Base-by-base conservation (phyloP, 2,797 vertebrate genomes). In the Fistularia commersonii region DNA sequence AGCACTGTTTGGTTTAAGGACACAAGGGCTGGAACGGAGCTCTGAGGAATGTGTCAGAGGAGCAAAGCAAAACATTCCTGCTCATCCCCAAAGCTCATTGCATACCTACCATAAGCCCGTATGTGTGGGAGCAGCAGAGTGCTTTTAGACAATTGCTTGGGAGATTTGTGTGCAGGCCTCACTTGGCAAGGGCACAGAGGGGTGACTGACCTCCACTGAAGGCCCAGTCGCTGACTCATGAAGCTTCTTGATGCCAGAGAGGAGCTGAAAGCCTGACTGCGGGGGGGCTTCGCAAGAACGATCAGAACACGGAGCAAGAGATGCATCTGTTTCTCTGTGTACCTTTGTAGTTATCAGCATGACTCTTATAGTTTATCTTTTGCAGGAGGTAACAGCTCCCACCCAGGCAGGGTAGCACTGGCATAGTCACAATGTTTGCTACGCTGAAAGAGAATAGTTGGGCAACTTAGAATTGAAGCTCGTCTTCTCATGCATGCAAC, bases 1-100 rank as follows among this genome's bases (percentile, higher is more conserved):
- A 49, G 47, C 31, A 12, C 33, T 68, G 52, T 83, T 82, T 75
- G 67, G 33, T 71, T 76, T 70, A 45, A 63, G 40, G 61, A 76
- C 51, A 45, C 47, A 32, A 46, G 23, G 49, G 33, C 54, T 2
- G 9, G 32, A 13, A 15, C 1, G 47, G n/a, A 11, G 31, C 34
- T 53, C 46, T 41, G 35, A 67, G 58, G 61, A 78, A 72, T 73
- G 67, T 76, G 76, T 82, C 80, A 79, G 68, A 48, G 53, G 32
- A 64, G 71, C 61, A 52, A 64, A 78, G 66, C 55, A 72, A 84
- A 84, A 81, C 82, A 84, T 79, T 82, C 76, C 75, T 72, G 65
- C 53, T 65, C 61, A 42, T 83, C 76, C 64, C 73, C 54, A 66
- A 80, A 77, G 45, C 66, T 66, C 63, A 38, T 41, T 48, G 54